Percentiles rank a stretch among this genome's conserved stretches.
Conservation (phyloP, 2,888 invertebrate genomes). For the Cheilosia soror region DNA sequence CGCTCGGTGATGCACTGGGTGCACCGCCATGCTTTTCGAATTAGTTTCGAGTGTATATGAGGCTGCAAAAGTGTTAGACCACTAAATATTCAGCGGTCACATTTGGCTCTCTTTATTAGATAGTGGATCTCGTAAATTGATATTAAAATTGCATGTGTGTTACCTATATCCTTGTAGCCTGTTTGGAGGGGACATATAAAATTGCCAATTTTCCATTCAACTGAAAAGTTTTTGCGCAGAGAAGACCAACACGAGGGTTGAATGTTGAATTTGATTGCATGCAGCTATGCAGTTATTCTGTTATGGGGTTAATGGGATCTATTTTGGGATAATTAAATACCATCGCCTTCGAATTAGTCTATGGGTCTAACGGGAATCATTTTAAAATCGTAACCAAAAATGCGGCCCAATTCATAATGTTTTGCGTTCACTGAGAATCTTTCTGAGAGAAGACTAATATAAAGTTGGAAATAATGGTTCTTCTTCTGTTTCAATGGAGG, state of each 20-base stretch:
- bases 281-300: neutral
- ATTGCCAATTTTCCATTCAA: conserved; percentile 39
- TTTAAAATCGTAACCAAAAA: neutral
- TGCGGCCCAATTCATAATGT: neutral
- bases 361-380: neutral
- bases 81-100: conserved; percentile 73
- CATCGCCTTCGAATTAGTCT: neutral
- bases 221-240: neutral
- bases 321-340: neutral
- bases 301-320: neutral
- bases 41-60: conserved; percentile 62
- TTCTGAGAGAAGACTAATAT: too few species aligned
- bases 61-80: conserved; percentile 62
- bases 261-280: conserved; percentile 8
- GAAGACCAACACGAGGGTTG: neutral
- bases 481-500: too few species aligned
- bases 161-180: neutral
- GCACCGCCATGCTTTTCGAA: conserved; percentile 53
- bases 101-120: conserved; percentile 71
- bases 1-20: neutral
- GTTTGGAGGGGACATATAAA: neutral
- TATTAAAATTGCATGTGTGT: conserved; percentile 72
- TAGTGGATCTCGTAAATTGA: conserved; percentile 68
- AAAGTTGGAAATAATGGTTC: too few species aligned
- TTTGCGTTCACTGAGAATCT: too few species aligned